phyloP scores from a whole-genome alignment of 2,113 vertebrate genomes.

The Ceyx melanurus region DNA sequence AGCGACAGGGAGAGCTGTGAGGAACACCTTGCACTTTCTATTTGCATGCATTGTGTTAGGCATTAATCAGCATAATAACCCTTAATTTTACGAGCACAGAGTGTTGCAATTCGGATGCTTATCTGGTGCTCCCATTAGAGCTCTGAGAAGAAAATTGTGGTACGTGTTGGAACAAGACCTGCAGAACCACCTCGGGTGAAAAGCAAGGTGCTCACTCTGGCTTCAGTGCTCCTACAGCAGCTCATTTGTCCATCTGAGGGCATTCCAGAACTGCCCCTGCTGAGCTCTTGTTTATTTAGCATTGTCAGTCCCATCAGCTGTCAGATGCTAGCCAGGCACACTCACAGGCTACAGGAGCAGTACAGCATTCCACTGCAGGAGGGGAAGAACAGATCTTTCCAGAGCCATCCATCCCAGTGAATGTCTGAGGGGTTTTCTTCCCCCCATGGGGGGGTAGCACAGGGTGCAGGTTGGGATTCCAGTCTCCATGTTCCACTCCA shows the following conservation, averaged over 20 bases:
- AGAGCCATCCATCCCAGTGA: neutral
- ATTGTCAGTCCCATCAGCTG: neutral
- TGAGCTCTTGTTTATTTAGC: neutral
- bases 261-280: neutral
- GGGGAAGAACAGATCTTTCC: neutral
- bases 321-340: neutral
- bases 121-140: slow-evolving; percentile 17
- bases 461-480: neutral
- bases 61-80: slow-evolving; percentile 46
- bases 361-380: rapidly evolving
- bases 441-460: neutral
- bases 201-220: neutral
- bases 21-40: neutral
- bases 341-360: neutral
- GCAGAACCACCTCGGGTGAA: slow-evolving; percentile 1
- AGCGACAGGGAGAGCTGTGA: neutral
- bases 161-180: slow-evolving; percentile 13
- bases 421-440: neutral
- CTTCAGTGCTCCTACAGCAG: neutral
- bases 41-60: neutral
- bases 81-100: slow-evolving; percentile 60
- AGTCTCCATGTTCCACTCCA: rapidly evolving
- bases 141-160: neutral
- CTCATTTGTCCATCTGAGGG: neutral
- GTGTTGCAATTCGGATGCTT: slow-evolving; percentile 47